phyloP scores from a whole-genome alignment of 2,797 vertebrate genomes.

The Alosa sapidissima region DNA sequence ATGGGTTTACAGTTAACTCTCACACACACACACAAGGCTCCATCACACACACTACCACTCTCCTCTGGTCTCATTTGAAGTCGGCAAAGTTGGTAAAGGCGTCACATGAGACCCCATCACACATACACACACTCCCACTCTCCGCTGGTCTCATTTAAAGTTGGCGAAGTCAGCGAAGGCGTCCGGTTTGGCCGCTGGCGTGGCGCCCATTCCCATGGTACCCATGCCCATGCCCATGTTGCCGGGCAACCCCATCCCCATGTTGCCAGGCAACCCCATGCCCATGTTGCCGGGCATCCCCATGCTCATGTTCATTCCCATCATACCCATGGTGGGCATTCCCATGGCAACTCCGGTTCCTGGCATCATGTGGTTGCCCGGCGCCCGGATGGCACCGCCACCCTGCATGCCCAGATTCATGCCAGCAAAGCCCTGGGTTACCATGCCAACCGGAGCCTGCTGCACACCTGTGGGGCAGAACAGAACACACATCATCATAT shows the following conservation, averaged over 20 bases:
- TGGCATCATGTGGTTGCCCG: constrained; percentile 77
- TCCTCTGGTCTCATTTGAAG: constrained; percentile 86
- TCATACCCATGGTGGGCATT: constrained; percentile 72
- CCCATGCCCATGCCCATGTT: constrained; percentile 72
- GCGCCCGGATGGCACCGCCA: constrained; percentile 73
- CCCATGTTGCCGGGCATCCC: constrained; percentile 67
- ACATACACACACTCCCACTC: background rate
- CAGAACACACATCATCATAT: background rate
- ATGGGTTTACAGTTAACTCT: background rate
- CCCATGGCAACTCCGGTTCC: constrained; percentile 76
- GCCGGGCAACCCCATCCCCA: constrained; percentile 77
- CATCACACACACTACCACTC: background rate
- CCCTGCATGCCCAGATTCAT: constrained; percentile 83
- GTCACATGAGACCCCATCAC: constrained; percentile 61
- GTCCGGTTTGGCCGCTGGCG: constrained; percentile 92
- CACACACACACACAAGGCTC: background rate
- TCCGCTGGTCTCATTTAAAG: constrained; percentile 86
- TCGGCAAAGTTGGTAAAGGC: constrained; percentile 98
- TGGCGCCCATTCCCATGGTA: constrained; percentile 78
- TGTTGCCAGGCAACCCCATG: constrained; percentile 73
- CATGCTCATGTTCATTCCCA: constrained; percentile 80
- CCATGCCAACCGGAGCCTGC: constrained; percentile 81
- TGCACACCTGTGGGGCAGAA: constrained; percentile 52
- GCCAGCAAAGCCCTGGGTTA: constrained; percentile 86
- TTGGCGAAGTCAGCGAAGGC: constrained; percentile 98